These are phyloP conservation scores for Cyprinodon tularosa DNA, from an alignment of 2,113 vertebrate species.

Conservation along the genomic window DNA sequence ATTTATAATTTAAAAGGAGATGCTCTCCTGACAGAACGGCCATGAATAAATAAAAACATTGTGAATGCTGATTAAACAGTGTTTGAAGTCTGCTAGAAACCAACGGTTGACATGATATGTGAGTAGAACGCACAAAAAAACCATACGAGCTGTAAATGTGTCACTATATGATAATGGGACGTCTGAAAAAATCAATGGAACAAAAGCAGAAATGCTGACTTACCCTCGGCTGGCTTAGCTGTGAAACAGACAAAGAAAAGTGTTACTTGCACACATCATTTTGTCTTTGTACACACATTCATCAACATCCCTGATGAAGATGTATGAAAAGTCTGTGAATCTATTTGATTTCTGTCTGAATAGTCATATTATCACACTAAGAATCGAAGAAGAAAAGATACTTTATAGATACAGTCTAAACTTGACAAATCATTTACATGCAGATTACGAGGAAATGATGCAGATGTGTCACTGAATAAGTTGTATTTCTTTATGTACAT, in stretches of 20 bases:
- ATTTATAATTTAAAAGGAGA: slow-evolving; percentile 18
- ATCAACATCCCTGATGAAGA: neutral
- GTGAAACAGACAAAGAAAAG: slow-evolving; percentile 12
- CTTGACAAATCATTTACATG: too few species aligned
- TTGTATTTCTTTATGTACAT: too few species aligned
- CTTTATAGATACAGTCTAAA: too few species aligned
- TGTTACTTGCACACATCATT: slow-evolving; percentile 25
- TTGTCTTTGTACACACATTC: neutral
- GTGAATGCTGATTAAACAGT: neutral
- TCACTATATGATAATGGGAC: slow-evolving; percentile 43
- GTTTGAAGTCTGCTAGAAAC: slow-evolving; percentile 9
- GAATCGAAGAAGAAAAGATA: too few species aligned
- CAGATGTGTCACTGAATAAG: too few species aligned
- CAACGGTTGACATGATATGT: slow-evolving; percentile 12
- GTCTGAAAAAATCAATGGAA: too few species aligned
- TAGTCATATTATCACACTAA: too few species aligned
- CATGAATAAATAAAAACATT: slow-evolving; percentile 9
- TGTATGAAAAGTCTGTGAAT: neutral
- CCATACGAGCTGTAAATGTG: slow-evolving; percentile 55
- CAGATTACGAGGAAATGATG: too few species aligned
- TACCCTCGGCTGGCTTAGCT: slow-evolving; percentile 64
- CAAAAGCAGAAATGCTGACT: slow-evolving; percentile 48
- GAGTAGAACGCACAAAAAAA: slow-evolving; percentile 43
- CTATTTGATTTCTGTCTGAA: neutral
- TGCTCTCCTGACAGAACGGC: neutral